Percentiles rank a stretch among this genome's conserved stretches.
phyloP scores from a whole-genome alignment of 2,113 vertebrate species.

The Chlamydotis undulata region DNA sequence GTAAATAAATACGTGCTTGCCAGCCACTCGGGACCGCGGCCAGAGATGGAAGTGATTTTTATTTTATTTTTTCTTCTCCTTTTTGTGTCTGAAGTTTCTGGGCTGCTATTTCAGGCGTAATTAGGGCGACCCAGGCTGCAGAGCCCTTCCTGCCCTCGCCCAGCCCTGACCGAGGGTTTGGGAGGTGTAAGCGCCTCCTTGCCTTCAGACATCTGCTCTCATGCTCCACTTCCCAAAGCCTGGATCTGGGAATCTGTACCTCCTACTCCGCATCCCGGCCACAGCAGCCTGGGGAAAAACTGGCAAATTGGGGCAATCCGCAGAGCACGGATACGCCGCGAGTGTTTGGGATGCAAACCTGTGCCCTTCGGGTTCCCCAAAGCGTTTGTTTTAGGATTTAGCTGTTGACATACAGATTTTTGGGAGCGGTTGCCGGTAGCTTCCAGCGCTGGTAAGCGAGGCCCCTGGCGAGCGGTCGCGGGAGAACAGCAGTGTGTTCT shows the following conservation, averaged over 20 bases:
- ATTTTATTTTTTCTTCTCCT: background rate
- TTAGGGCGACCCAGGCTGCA: background rate
- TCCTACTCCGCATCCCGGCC: background rate
- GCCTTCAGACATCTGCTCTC: background rate
- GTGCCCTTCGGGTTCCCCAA: background rate
- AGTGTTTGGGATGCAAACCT: background rate
- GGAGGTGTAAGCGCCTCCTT: background rate
- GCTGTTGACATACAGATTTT: background rate
- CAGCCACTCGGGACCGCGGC: background rate
- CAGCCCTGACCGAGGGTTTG: background rate
- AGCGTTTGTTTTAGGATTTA: background rate
- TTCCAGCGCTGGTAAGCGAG: background rate
- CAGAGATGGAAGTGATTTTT: conserved; percentile 33
- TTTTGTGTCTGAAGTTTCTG: conserved; percentile 7
- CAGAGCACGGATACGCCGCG: fast-evolving
- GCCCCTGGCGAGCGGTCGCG: background rate
- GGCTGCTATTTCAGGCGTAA: conserved; percentile 16
- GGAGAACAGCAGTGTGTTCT: no score
- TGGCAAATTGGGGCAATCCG: background rate
- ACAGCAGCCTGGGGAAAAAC: background rate
- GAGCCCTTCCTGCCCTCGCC: background rate
- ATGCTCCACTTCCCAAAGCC: background rate
- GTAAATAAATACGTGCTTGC: conserved; percentile 46
- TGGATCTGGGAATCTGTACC: background rate
- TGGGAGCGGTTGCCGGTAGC: background rate